Percentiles rank a stretch among this genome's conserved stretches.
phyloP scores from a whole-genome alignment of 2,888 invertebrate genomes.

The Caenorhabditis plicata region DNA sequence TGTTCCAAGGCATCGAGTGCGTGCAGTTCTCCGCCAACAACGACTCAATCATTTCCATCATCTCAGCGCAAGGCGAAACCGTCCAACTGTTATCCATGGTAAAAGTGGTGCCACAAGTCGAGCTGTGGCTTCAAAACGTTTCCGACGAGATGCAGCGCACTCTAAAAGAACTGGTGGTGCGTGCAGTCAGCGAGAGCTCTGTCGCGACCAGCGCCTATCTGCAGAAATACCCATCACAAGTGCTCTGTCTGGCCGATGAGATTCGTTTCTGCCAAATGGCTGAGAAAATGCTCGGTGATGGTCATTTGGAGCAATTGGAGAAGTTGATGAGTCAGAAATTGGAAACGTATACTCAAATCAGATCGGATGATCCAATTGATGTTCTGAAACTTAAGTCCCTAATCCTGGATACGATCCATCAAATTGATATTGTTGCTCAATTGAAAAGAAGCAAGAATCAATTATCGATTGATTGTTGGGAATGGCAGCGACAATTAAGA shows the following conservation, averaged over 20 bases:
- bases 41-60: constrained; percentile 74
- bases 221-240: constrained; percentile 76
- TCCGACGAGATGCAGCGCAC: constrained; percentile 81
- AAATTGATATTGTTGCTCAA: constrained; percentile 79
- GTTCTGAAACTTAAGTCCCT: constrained; percentile 87
- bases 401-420: constrained; percentile 89
- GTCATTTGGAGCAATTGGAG: not conserved
- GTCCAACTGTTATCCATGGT: constrained; percentile 73
- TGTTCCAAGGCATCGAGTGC: constrained; percentile 82
- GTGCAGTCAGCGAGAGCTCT: constrained; percentile 70
- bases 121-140: constrained; percentile 78
- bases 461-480: constrained; percentile 75
- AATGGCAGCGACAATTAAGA: constrained; percentile 90
- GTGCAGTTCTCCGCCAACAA: constrained; percentile 75
- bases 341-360: constrained; percentile 70
- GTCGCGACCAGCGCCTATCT: too few relatives aligned
- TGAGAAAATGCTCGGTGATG: constrained; percentile 75
- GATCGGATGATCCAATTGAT: constrained; percentile 70
- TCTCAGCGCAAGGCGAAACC: constrained; percentile 74
- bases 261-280: constrained; percentile 82
- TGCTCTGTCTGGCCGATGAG: constrained; percentile 82
- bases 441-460: constrained; percentile 74
- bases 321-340: constrained; percentile 60
- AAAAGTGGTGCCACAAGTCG: constrained; percentile 77
- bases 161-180: constrained; percentile 75